Evolutionary conservation across 2,797 vertebrate genomes (phyloP), one percentile per base, ranked within the genome.

Genomic region (Gymnoscopelus microlampas): DNA sequence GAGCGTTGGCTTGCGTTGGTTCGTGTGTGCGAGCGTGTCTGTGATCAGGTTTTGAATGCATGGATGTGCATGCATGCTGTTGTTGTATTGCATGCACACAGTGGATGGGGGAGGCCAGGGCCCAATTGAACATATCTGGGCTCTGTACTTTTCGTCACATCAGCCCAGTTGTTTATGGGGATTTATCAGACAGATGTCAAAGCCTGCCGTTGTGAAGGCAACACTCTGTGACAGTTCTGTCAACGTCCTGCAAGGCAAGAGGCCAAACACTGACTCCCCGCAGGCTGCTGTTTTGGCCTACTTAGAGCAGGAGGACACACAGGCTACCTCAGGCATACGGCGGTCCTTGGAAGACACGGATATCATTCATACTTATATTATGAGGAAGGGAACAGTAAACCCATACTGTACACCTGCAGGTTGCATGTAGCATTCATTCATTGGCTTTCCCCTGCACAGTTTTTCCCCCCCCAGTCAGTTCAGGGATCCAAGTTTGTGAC

Each of bases 111-210:
- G n/a, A 15, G 50, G 39, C 7, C 39, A 44, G 39, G 39, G 9
- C 39, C 39, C 2, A 14, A 5, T 14, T 13, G 4, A 51, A 50
- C 14, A 14, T 50, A 14, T 50, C 14, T 50, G 48, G 2, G 47
- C 48, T 55, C 10, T 48, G 19, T 9, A 23, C 50, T 32, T 56
- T 51, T 62, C 29, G 5, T 10, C 11, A 7, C 54, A 54, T 53
- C 48, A n/a, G 44, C 39, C n/a, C 48, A 51, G 51, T 60, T 63
- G n/a, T 63, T 68, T 57, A 63, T 32, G 44, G 23, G 47, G 71
- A 53, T 68, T 57, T 63, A 63, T 26, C 54, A 51, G 71, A 68
- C 50, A 44, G 64, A 26, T 19, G 56, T 67, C 58, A 26, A 53
- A 39, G 26, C 44, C 47, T 56, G 39, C 58, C 35, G 53, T 62